These are phyloP conservation scores for Chaetogeoica ovagalla DNA, from an alignment of 2,888 invertebrate genomes.

Conservation along the genomic window DNA sequence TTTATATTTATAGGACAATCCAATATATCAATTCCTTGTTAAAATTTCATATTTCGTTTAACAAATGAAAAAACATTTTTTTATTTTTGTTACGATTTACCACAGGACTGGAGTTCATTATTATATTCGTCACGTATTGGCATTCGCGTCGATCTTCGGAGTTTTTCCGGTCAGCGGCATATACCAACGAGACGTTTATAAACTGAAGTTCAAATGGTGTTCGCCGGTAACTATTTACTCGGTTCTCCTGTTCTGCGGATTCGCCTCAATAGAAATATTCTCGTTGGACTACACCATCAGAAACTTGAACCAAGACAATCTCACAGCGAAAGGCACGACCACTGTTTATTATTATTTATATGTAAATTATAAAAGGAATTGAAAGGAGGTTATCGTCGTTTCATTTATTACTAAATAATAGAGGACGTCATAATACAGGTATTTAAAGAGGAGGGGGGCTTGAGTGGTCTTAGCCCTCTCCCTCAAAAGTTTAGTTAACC, in stretches of 20 bases:
- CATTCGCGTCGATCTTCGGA: slow-evolving; percentile 55
- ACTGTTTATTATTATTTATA: neutral
- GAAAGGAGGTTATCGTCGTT: neutral
- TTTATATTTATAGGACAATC: too few relatives aligned
- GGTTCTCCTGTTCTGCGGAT: slow-evolving; percentile 54
- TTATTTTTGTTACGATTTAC: neutral
- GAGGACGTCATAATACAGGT: too few relatives aligned
- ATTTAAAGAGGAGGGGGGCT: too few relatives aligned
- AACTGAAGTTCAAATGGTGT: slow-evolving; percentile 54
- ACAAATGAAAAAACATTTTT: too few relatives aligned
- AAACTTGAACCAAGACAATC: slow-evolving; percentile 56
- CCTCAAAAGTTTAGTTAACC: too few relatives aligned
- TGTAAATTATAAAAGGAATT: too few relatives aligned
- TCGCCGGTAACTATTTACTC: slow-evolving; percentile 55
- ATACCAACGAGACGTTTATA: slow-evolving; percentile 50
- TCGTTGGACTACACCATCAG: slow-evolving; percentile 56
- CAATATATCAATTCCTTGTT: too few relatives aligned
- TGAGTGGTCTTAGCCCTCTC: too few relatives aligned
- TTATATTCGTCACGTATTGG: slow-evolving; percentile 55
- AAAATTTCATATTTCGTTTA: too few relatives aligned
- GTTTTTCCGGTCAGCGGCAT: slow-evolving; percentile 55
- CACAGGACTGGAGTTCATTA: slow-evolving; percentile 54
- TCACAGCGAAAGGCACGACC: slow-evolving; percentile 55
- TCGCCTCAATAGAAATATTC: slow-evolving; percentile 55
- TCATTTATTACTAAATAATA: neutral